A percentile compares a stretch with the other conserved stretches of the same genome.
These are phyloP conservation scores for Drosophila auraria DNA, from an alignment of 1,140 invertebrate genomes.

Conservation along the genomic window DNA sequence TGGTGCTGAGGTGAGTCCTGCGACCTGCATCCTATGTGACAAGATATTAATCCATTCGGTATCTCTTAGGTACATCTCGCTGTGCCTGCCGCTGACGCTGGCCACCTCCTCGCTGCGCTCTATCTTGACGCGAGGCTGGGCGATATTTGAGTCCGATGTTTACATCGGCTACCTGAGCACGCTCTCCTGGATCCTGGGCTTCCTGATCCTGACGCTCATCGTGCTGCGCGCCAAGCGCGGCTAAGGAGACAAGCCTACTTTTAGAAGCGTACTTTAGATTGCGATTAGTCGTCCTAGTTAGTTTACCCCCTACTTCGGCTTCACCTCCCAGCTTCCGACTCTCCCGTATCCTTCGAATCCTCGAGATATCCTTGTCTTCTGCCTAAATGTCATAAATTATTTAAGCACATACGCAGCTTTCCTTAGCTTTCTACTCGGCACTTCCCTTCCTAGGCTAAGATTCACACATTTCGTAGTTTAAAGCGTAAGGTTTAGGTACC, in stretches of 20 bases:
- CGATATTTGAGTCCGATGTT: slow-evolving; percentile 91
- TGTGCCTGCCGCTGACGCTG: slow-evolving; percentile 94
- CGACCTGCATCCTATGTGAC: no score
- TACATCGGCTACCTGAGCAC: slow-evolving; percentile 95
- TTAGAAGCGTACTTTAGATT: slow-evolving; percentile 55
- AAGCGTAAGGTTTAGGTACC: slow-evolving; percentile 76
- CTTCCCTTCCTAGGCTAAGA: slow-evolving; percentile 57
- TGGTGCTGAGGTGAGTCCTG: slow-evolving; percentile 87
- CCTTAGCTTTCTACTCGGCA: slow-evolving; percentile 44
- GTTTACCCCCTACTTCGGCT: slow-evolving; percentile 29
- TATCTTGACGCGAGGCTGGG: slow-evolving; percentile 96
- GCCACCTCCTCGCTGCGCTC: slow-evolving; percentile 95
- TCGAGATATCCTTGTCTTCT: slow-evolving; percentile 5
- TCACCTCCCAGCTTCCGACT: slow-evolving; percentile 10
- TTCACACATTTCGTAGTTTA: slow-evolving; percentile 72
- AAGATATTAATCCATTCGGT: background rate
- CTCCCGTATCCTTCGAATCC: slow-evolving; percentile 1
- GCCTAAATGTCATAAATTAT: slow-evolving; percentile 78
- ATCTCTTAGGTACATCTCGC: slow-evolving; percentile 89
- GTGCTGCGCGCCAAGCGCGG: slow-evolving; percentile 92
- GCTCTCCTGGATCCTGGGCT: slow-evolving; percentile 94
- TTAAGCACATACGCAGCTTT: slow-evolving; percentile 69
- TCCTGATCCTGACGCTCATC: slow-evolving; percentile 92
- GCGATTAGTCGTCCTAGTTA: slow-evolving; percentile 63
- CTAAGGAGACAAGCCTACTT: slow-evolving; percentile 81